phyloP scores from a whole-genome alignment of 1,140 invertebrate species.

The Hirudo medicinalis region DNA sequence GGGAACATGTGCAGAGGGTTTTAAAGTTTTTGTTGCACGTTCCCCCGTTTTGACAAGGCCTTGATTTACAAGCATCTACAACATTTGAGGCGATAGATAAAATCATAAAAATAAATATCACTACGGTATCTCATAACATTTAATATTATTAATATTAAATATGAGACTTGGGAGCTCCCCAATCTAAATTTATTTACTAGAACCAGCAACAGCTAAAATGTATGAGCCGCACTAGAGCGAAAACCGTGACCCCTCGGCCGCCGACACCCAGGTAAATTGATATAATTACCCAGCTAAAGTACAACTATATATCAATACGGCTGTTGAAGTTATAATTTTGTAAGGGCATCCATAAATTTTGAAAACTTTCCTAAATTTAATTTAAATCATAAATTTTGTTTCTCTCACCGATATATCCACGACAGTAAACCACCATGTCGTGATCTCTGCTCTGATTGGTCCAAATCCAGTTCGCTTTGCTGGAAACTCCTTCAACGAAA shows the following conservation, averaged over 20 bases:
- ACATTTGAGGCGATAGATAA: neutral
- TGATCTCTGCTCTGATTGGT: constrained; percentile 3
- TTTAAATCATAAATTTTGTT: neutral
- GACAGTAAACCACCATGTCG: constrained; percentile 2
- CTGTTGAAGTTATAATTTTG: no score
- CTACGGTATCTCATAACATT: neutral
- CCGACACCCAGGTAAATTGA: neutral
- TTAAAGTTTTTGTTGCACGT: neutral
- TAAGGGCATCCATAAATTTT: neutral
- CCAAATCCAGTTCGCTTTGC: constrained; percentile 4
- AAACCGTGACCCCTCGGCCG: neutral
- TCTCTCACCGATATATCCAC: neutral
- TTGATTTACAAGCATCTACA: constrained; percentile 3
- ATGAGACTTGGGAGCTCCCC: no score
- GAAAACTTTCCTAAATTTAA: neutral
- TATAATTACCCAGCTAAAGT: no score
- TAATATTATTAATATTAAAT: no score
- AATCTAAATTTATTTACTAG: no score
- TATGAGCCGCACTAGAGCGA: neutral
- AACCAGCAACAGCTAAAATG: neutral
- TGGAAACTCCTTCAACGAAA: neutral
- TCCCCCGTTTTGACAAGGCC: constrained; percentile 12
- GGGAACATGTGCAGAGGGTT: neutral
- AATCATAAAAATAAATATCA: neutral
- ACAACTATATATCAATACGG: no score